phyloP scores from a whole-genome alignment of 2,113 vertebrate genomes.

The Pomatostomus ruficeps region DNA sequence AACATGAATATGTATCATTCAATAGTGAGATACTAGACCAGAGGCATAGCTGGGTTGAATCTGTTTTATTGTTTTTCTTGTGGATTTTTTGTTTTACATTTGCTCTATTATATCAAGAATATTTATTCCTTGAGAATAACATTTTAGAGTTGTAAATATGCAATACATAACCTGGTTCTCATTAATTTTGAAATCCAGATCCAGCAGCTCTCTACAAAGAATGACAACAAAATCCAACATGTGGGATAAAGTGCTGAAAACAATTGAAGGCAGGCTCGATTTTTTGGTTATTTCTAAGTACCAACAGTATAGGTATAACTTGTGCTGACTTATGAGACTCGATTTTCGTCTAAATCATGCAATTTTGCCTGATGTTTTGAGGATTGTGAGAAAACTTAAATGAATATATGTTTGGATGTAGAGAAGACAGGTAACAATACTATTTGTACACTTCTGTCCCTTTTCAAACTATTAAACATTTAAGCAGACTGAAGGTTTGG shows the following conservation, averaged over 20 bases:
- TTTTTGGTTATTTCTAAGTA: neutral
- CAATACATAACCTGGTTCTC: neutral
- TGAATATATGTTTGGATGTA: neutral
- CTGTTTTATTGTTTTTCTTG: neutral
- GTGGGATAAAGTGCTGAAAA: neutral
- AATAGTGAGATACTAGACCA: neutral
- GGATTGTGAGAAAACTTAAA: neutral
- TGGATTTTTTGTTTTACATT: neutral
- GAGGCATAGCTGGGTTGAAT: neutral
- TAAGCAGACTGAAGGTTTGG: neutral
- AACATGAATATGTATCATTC: neutral
- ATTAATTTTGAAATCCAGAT: neutral
- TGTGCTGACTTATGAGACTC: neutral
- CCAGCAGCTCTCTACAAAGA: neutral
- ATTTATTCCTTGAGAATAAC: neutral
- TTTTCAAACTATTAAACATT: neutral
- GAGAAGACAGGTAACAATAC: neutral
- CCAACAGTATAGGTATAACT: neutral
- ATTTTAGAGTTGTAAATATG: neutral
- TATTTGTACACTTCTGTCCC: neutral
- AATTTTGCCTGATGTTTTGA: neutral
- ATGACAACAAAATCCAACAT: neutral
- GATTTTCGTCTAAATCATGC: neutral
- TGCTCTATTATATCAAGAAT: neutral
- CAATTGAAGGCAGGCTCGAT: fast-evolving